Evolutionary conservation across 2,888 invertebrate species (phyloP).

Genomic region (Lithodes maja): DNA sequence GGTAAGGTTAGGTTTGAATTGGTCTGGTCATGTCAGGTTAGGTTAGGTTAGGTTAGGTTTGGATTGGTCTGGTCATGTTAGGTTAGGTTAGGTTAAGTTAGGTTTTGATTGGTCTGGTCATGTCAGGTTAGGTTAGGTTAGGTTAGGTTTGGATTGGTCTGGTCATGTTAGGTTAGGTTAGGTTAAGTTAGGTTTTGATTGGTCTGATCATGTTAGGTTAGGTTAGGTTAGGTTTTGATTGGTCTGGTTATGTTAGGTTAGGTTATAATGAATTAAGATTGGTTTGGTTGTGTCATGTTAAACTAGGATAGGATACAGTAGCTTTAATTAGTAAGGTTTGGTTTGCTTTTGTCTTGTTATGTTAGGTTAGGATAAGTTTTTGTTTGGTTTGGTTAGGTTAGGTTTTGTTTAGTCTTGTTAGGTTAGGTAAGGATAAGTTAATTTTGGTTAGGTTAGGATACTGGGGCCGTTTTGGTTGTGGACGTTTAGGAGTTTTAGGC

Average conservation of each 20-base stretch:
- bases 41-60: constrained; percentile 26
- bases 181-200: not conserved
- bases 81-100: constrained; percentile 20
- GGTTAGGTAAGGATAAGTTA: not conserved
- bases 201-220: constrained; percentile 3
- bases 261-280: not conserved
- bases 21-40: constrained; percentile 19
- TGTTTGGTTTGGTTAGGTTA: constrained; percentile 1
- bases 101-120: not conserved
- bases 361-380: not conserved
- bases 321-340: not conserved
- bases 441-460: not conserved
- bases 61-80: not conserved
- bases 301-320: not conserved
- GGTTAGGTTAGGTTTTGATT: not conserved
- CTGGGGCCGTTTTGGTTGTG: no score
- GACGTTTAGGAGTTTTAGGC: no score
- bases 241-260: not conserved
- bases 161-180: constrained; percentile 13
- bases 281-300: constrained; percentile 4
- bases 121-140: constrained; percentile 8
- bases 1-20: constrained; percentile 18
- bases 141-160: not conserved
- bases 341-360: not conserved
- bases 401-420: not conserved